These are phyloP conservation scores for Callyntrura sp. DNA, from an alignment of 2,888 invertebrate genomes.

Conservation along the genomic window DNA sequence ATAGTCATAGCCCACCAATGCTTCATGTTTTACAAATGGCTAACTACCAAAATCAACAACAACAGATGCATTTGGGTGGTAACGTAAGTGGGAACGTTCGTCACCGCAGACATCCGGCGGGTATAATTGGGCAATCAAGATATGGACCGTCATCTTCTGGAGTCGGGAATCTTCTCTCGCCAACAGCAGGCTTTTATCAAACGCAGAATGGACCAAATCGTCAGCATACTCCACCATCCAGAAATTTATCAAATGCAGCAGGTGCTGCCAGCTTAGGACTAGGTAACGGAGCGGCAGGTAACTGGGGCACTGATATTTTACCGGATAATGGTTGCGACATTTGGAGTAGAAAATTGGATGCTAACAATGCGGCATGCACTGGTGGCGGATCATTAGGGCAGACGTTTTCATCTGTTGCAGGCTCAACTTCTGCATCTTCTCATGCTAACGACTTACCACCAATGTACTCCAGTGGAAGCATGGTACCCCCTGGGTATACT, in stretches of 20 bases:
- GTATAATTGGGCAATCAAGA: constrained; percentile 82
- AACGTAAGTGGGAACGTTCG: not conserved
- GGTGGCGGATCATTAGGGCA: constrained; percentile 36
- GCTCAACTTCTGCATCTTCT: constrained; percentile 38
- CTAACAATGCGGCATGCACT: not conserved
- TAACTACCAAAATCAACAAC: constrained; percentile 67
- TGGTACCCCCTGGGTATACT: constrained; percentile 56
- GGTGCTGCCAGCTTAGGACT: constrained; percentile 3
- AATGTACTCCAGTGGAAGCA: constrained; percentile 64
- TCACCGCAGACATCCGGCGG: constrained; percentile 69
- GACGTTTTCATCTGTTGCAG: constrained; percentile 68
- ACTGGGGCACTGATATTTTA: constrained; percentile 79
- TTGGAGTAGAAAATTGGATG: constrained; percentile 78
- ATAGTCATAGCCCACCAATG: constrained; percentile 70
- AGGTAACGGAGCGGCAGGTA: constrained; percentile 17
- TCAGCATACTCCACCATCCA: constrained; percentile 78
- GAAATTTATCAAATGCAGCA: constrained; percentile 53
- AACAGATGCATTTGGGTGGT: constrained; percentile 31
- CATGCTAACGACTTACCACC: constrained; percentile 57
- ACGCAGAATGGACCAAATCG: constrained; percentile 51
- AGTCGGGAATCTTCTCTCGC: constrained; percentile 15
- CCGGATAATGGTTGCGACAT: constrained; percentile 83
- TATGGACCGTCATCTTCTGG: constrained; percentile 37
- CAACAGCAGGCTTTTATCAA: constrained; percentile 56
- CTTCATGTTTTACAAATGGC: constrained; percentile 69